phyloP scores from a whole-genome alignment of 2,888 invertebrate genomes.

The Philereme vetulata region DNA sequence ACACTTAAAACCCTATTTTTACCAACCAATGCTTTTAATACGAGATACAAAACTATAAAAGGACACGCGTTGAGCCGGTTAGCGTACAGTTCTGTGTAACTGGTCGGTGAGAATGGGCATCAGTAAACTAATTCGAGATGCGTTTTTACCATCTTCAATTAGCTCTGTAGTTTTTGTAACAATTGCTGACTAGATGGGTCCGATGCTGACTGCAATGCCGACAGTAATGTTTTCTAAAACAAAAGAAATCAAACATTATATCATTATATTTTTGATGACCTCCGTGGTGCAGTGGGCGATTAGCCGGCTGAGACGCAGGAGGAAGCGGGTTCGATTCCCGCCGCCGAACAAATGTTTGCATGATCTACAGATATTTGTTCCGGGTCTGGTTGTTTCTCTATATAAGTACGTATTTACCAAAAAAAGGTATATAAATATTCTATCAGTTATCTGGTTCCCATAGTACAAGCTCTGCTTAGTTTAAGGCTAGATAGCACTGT shows the following conservation, averaged over 20 bases:
- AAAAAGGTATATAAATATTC: too few species aligned
- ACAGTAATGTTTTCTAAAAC: slow-evolving; percentile 66
- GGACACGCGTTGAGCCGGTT: neutral
- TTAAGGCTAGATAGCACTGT: too few species aligned
- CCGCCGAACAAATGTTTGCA: too few species aligned
- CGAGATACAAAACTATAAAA: neutral
- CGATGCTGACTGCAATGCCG: slow-evolving; percentile 54
- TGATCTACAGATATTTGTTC: too few species aligned
- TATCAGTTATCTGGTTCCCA: too few species aligned
- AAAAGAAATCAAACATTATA: slow-evolving; percentile 33
- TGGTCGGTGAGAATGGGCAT: neutral
- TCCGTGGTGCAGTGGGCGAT: too few species aligned
- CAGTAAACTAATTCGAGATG: neutral
- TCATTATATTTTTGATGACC: neutral
- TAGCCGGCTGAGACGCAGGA: too few species aligned
- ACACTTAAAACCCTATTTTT: neutral
- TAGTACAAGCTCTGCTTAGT: too few species aligned
- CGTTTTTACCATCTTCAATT: neutral
- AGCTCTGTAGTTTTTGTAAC: slow-evolving; percentile 50
- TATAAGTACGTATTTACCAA: too few species aligned
- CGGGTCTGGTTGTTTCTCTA: too few species aligned
- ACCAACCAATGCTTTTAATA: neutral
- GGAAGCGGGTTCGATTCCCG: too few species aligned
- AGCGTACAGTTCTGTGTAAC: neutral
- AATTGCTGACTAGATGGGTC: slow-evolving; percentile 51